Evolutionary conservation across 2,113 vertebrate genomes (phyloP), one percentile per base, ranked within the genome.

Genomic region (Bufo gargarizans): DNA sequence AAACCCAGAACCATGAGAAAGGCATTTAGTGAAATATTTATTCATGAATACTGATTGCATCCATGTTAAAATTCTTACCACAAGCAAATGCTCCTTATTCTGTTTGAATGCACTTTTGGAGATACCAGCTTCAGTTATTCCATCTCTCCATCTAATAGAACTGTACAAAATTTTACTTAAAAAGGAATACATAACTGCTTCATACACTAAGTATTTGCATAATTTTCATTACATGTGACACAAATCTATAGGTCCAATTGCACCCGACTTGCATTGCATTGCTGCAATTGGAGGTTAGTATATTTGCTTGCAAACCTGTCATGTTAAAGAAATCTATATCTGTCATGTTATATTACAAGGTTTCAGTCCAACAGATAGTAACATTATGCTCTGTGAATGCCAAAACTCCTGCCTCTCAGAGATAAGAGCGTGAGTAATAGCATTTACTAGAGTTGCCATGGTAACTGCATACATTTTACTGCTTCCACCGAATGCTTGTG

Each of bases 291-390:
- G 47, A 84, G 72, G 81, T 69, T 58, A 84, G 47, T 65, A 67
- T 55, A 77, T 89, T 77, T 84, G 72, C 87, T 84, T 78, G 81
- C 61, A 55, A 72, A 84, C 56, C 72, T 84, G 87, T 78, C 87
- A 89, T 89, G 87, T 88, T 78, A 84, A 84, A 89, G 61, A 89
- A 88, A 89, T 89, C 87, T 89, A 84, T 89, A 89, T 89, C 81
- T 89, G 87, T 89, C 87, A 89, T 84, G 82, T 84, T 69, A 82
- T 69, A 84, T 89, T 89, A 89, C 87, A 89, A 84, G 81, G 81
- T 89, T 84, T 61, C 87, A 84, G 81, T 84, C 72, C 49, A 83
- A 78, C 49, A 89, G 82, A 77, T 89, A 84, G 87, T 67, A 61
- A 14, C 47, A 47, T 71, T 84, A 78, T 89, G 87, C 79, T 84